Conservation (phyloP, 2,888 invertebrate species). For the Drosophila hamatofila region DNA sequence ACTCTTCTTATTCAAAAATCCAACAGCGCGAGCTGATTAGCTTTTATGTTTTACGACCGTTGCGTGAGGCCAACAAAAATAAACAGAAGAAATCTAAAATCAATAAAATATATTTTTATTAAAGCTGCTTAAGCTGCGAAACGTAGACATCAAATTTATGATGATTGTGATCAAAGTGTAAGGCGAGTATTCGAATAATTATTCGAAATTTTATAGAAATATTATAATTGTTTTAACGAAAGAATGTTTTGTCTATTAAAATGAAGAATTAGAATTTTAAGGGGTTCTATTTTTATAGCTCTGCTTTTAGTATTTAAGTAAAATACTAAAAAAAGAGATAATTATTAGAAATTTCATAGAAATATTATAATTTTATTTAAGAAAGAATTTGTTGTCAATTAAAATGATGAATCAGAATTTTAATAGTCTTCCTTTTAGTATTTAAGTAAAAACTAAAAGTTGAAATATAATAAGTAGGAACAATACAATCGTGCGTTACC, state of each 20-base stretch:
- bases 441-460: too few species aligned
- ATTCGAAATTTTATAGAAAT: not conserved
- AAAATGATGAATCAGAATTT: not conserved
- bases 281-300: not conserved
- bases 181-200: not conserved
- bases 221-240: not conserved
- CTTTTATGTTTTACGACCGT: conserved; percentile 63
- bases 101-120: conserved; percentile 37
- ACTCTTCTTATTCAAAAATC: conserved; percentile 17
- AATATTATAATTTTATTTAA: too few species aligned
- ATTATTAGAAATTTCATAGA: too few species aligned
- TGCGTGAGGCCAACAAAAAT: conserved; percentile 41
- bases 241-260: not conserved
- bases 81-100: conserved; percentile 30
- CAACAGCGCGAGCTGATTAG: conserved; percentile 57
- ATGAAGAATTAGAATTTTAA: not conserved
- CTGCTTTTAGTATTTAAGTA: too few species aligned
- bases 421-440: too few species aligned
- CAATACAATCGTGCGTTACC: too few species aligned
- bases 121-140: not conserved
- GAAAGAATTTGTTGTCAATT: too few species aligned
- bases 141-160: not conserved
- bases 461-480: too few species aligned
- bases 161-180: not conserved
- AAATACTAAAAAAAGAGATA: too few species aligned